These are phyloP conservation scores for Sesamia nonagrioides DNA, from an alignment of 1,140 invertebrate genomes.

Conservation along the genomic window DNA sequence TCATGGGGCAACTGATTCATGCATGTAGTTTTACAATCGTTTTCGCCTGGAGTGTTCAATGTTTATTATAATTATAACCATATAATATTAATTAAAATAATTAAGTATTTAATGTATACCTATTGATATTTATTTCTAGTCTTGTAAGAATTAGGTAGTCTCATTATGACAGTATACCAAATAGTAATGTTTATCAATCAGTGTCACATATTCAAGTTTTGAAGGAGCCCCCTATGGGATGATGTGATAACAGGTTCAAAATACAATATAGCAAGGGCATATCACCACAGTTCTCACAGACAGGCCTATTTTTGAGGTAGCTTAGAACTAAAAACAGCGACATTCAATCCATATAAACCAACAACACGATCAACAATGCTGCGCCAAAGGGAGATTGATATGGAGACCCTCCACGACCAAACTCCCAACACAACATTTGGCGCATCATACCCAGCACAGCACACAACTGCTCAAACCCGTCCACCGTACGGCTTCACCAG, in stretches of 20 bases:
- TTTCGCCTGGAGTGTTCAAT: slow-evolving; percentile 64
- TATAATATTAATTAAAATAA: slow-evolving; percentile 12
- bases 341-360: too few relatives aligned
- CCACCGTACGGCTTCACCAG: too few relatives aligned
- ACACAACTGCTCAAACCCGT: too few relatives aligned
- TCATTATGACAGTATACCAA: slow-evolving; percentile 18
- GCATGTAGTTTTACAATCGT: slow-evolving; percentile 48
- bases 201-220: neutral
- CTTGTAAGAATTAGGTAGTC: slow-evolving; percentile 26
- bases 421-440: too few relatives aligned
- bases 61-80: slow-evolving; percentile 39
- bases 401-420: too few relatives aligned
- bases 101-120: slow-evolving; percentile 15
- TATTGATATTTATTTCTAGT: slow-evolving; percentile 31
- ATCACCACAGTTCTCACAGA: neutral
- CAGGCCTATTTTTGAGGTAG: too few relatives aligned
- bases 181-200: slow-evolving; percentile 22
- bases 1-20: neutral
- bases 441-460: too few relatives aligned
- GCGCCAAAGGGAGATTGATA: too few relatives aligned
- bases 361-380: too few relatives aligned
- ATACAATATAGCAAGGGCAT: neutral
- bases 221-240: slow-evolving; percentile 18
- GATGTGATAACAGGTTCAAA: neutral
- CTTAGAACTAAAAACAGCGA: too few relatives aligned